Conservation (phyloP, 2,888 invertebrate species). For the Heterodera filipjevi region DNA sequence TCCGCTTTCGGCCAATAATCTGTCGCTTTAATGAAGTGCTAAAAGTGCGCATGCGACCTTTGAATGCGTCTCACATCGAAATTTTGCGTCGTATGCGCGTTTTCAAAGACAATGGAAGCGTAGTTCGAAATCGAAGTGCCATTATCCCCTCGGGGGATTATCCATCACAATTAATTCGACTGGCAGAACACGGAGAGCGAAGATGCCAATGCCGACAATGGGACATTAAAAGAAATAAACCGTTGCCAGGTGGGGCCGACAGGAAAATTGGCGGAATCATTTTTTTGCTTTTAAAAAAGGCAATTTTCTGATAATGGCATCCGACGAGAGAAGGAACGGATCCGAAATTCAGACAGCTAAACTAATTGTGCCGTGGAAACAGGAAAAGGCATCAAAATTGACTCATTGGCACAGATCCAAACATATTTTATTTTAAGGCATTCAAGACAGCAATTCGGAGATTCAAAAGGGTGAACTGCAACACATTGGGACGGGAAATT, state of each 20-base stretch:
- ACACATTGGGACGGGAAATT: conserved; percentile 62
- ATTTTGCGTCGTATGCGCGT: conserved; percentile 52
- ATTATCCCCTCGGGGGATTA: not conserved
- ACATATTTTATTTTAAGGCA: conserved; percentile 47
- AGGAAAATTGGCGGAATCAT: not conserved
- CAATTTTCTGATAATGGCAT: conserved; percentile 47
- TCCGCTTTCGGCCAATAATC: not conserved
- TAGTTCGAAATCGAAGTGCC: not conserved
- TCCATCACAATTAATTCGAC: conserved; percentile 17
- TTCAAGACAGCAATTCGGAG: conserved; percentile 64
- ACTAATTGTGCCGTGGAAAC: conserved; percentile 62
- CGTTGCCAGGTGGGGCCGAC: conserved; percentile 8
- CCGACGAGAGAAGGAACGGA: conserved; percentile 35
- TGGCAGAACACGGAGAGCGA: conserved; percentile 32
- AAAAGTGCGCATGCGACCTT: conserved; percentile 51
- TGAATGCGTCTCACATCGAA: conserved; percentile 46
- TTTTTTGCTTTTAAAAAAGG: not conserved
- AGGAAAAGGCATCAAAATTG: conserved; percentile 48
- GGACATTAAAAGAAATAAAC: conserved; percentile 9
- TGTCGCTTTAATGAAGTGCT: conserved; percentile 43
- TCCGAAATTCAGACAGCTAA: conserved; percentile 50
- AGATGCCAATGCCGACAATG: conserved; percentile 30
- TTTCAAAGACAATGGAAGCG: conserved; percentile 44
- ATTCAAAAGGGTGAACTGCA: conserved; percentile 63
- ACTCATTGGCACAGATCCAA: not conserved